Evolutionary conservation across 2,888 invertebrate genomes (phyloP).

Genomic region (Pantelozetes paolii): DNA sequence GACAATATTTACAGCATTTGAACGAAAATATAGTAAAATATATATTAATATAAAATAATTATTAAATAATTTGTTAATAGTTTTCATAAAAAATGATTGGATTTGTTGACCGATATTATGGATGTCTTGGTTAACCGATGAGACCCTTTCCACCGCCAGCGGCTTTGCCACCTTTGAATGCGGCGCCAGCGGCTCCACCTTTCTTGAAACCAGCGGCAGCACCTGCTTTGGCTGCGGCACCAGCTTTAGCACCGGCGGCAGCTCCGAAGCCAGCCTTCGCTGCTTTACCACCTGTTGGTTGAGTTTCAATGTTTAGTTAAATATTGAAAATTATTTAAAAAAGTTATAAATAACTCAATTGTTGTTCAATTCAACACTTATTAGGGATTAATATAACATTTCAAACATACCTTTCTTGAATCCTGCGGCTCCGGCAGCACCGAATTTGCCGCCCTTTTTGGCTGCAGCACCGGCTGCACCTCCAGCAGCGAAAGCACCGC

Average conservation of each 20-base stretch:
- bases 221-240: slow-evolving; percentile 22
- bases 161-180: slow-evolving; percentile 35
- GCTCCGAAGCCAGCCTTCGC: slow-evolving; percentile 38
- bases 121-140: slow-evolving; percentile 14
- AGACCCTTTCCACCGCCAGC: slow-evolving; percentile 30
- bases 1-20: background rate
- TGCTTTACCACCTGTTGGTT: slow-evolving; percentile 34
- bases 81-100: background rate
- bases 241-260: slow-evolving; percentile 38
- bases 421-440: slow-evolving; percentile 35
- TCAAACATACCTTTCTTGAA: slow-evolving; percentile 39
- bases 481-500: slow-evolving; percentile 42
- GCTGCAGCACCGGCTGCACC: slow-evolving; percentile 37
- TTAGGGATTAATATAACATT: no score
- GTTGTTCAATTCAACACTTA: no score
- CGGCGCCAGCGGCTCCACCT: slow-evolving; percentile 39
- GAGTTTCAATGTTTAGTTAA: no score
- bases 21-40: no score
- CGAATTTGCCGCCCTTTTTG: slow-evolving; percentile 37
- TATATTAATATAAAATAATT: background rate
- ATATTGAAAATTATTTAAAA: background rate
- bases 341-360: no score
- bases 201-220: slow-evolving; percentile 39
- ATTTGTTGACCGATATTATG: background rate
- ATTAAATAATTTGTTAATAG: background rate